Evolutionary conservation across 2,888 invertebrate species (phyloP), one percentile per base, ranked within the genome.

Genomic region (Mechanitis messenoides): DNA sequence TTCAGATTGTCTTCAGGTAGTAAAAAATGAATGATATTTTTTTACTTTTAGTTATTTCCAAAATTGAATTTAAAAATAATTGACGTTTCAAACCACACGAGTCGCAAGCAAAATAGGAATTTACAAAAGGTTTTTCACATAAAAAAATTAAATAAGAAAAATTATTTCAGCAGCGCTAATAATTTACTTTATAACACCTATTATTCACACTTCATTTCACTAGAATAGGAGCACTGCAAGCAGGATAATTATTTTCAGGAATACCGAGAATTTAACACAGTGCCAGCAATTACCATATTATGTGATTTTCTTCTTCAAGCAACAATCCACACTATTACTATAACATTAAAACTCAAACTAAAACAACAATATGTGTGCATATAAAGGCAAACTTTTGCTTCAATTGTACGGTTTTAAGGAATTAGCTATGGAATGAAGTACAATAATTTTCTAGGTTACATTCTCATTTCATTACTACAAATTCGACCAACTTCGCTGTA

Each of bases 181-280:
- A 59, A 54, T 56, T 59, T 56, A 50, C 56, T 56, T 28, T 56
- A 60, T 56, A 53, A 59, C 53, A 62, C 56, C 59, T 60, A 60
- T 63, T 60, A 63, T 60, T 58, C 47, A 57, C 50, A 57, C 55
- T 60, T 60, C 58, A 60, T 63, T 63, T 55, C 55, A 56, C 47
- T n/a, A 53, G 45, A 59, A 60, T 54, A 54, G 56, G 56, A 55
- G 35, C 53, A 50, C 55, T 60, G 58, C 60, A 59, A 63, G 61
- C 60, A 60, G 64, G 61, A 64, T 64, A 62, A 66, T 66, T 66
- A 66, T 64, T 64, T 62, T 54, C 66, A 64, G 64, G 64, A 66
- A 63, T 62, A 64, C 61, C 50, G 63, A 55, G 61, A 63, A 63
- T 60, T 66, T 63, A 61, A 62, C 64, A 59, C 60, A 64, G 60